These are phyloP conservation scores for Caenorhabditis imperialis DNA, from an alignment of 2,888 invertebrate genomes.

Conservation along the genomic window DNA sequence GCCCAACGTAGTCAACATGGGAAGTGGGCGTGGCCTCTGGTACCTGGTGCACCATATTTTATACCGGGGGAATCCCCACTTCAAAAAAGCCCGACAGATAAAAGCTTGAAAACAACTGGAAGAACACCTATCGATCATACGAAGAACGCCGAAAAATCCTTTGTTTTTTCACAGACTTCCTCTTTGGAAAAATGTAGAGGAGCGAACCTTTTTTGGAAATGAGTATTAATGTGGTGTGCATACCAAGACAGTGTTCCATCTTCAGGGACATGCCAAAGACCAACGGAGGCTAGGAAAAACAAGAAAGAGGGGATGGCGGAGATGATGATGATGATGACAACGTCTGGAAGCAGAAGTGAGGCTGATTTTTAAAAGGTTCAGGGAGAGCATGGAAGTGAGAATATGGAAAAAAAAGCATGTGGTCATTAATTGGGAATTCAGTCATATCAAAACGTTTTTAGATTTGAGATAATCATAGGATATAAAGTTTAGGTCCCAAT, in stretches of 20 bases:
- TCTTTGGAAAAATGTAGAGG: neutral
- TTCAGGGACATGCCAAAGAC: slow-evolving; percentile 34
- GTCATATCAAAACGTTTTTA: too few relatives aligned
- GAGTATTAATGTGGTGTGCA: slow-evolving; percentile 46
- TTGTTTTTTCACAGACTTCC: too few relatives aligned
- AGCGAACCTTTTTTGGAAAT: slow-evolving; percentile 11
- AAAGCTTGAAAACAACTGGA: slow-evolving; percentile 5
- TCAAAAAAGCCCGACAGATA: slow-evolving; percentile 13
- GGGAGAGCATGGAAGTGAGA: too few relatives aligned
- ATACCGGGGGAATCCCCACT: neutral
- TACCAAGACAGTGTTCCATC: slow-evolving; percentile 24
- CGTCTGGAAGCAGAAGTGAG: neutral
- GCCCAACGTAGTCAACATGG: too few relatives aligned
- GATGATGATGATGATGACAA: slow-evolving; percentile 1
- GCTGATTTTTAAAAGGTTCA: too few relatives aligned
- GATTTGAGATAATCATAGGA: too few relatives aligned
- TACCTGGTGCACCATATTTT: too few relatives aligned
- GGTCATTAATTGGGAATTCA: too few relatives aligned
- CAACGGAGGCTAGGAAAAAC: slow-evolving; percentile 38
- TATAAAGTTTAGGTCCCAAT: too few relatives aligned
- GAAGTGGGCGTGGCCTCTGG: too few relatives aligned
- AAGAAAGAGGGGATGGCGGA: neutral
- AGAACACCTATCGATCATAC: slow-evolving; percentile 22
- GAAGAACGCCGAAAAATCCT: slow-evolving; percentile 19
- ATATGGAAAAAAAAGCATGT: too few relatives aligned